These are phyloP conservation scores for Aplidium turbinatum DNA, from an alignment of 23 tunicate species.

Conservation along the genomic window DNA sequence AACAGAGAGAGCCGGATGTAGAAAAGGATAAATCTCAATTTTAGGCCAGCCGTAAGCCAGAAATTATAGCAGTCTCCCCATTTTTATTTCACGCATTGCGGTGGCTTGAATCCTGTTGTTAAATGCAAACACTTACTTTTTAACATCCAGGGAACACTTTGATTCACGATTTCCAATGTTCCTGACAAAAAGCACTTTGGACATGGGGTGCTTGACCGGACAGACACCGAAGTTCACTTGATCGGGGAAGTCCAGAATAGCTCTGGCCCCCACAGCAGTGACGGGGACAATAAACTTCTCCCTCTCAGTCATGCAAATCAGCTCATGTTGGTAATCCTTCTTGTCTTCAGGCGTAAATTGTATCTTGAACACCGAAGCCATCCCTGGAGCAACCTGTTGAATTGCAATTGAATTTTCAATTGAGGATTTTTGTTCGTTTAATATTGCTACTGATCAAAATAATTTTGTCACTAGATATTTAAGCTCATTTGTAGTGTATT, in stretches of 20 bases:
- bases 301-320: conserved; percentile 95
- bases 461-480: no score
- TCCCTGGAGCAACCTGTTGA: conserved; percentile 90
- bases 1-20: no score
- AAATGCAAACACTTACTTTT: conserved; percentile 47
- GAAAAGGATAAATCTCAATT: no score
- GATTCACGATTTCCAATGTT: conserved; percentile 90
- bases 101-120: no score
- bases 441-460: neutral
- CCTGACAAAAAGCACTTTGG: conserved; percentile 84
- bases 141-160: conserved; percentile 65
- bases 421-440: neutral
- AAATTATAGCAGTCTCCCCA: no score
- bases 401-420: neutral
- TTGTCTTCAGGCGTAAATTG: conserved; percentile 92
- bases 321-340: conserved; percentile 90
- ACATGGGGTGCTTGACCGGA: conserved; percentile 77
- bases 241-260: conserved; percentile 92
- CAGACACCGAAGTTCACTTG: conserved; percentile 79
- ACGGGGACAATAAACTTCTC: conserved; percentile 94
- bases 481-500: no score
- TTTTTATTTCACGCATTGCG: no score
- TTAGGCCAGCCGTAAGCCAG: no score
- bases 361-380: conserved; percentile 83
- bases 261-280: conserved; percentile 82